Base-by-base conservation (phyloP, 2,888 invertebrate genomes). In the Ochropleura plecta region DNA sequence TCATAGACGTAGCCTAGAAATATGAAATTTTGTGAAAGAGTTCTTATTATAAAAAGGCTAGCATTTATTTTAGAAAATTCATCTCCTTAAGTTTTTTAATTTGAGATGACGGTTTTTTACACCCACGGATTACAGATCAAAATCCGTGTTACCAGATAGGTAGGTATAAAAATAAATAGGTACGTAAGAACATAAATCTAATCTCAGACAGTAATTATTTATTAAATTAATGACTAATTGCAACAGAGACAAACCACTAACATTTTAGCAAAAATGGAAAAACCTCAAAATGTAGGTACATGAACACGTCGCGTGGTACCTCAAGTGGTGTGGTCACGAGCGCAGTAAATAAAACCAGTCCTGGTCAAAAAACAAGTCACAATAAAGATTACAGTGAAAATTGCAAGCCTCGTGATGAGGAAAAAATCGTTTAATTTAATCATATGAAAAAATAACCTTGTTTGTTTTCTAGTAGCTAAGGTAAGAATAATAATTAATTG, bases 321-420 rank as follows among this genome's bases (percentile, higher is more conserved):
- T 44, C 42, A n/a, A 60, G 60, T 60, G 12, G 12, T 44, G 12
- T 10, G 49, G 42, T 18, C 60, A 62, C 60, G 60, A 44, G 60
- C 42, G 6, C 14, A 20, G 18, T 46, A 53, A 63, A 55, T 66
- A 74, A 74, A 55, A 48, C 40, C 14, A 10, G 5, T 18, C 20
- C 48, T 49, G 49, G n/a, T 44, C 8, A 30, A n/a, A 72, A 30
- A 74, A 44, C 73, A 30, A 75, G 30, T 51, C 8, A 30, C 60
- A 60, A 4, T 51, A n/a, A 59, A 44, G 12, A 42, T 12, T 44
- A 49, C 42, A 30, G 18, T 42, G 30, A 48, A 46, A 46, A 42
- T 20, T 48, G 20, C 40, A 18, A 64, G 16, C 48, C 74, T 66
- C 78, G 77, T 74, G 66, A 74, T 77, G 48, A 74, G 66, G 66